Evolutionary conservation across 2,797 vertebrate species (phyloP), one percentile per base, ranked within the genome.

Genomic region (Sebastes paucispinis): DNA sequence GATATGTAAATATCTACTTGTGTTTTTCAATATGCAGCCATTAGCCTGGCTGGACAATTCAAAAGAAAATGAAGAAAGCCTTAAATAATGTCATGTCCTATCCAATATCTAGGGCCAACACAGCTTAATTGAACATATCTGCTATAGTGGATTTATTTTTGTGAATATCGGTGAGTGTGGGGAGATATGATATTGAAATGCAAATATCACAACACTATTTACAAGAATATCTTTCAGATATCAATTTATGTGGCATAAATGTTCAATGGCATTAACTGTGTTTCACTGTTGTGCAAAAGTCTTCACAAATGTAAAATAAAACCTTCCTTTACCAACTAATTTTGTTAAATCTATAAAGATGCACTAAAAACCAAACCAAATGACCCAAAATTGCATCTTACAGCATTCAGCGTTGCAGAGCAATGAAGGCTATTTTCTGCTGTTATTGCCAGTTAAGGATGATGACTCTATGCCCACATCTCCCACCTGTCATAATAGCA

Each of bases 21-120:
- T 84, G 66, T 67, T 82, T 88, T 87, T 80, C 73, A 73, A 58
- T 67, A 60, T 31, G 72, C 31, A 70, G n/a, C 36, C 60, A 63
- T 22, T 70, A 60, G 25, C 22, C 13, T 18, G 16, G 1, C 34
- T 58, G 74, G 55, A 80, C 77, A 52, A 47, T 31, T 39, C 25
- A 59, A 12, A 73, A 52, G n/a, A 32, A 43, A 59, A 25, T 25
- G n/a, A 59, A 6, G 54, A 70, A 50, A 63, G 57, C 72, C 69
- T 75, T 43, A 20, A 36, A 0, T 29, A 3, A 25, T 57, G 24
- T 34, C 27, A 36, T 10, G 11, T 54, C 22, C 22, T 36, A 20
- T 50, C n/a, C 24, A 24, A 69, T 9, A 27, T 31, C 50, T 7
- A 58, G 7, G 22, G 27, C 18, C 4, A 55, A 24, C 4, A 3